Percentiles rank a stretch among this genome's conserved stretches.
phyloP scores from a whole-genome alignment of 2,888 invertebrate species.

The Sturmia bella region DNA sequence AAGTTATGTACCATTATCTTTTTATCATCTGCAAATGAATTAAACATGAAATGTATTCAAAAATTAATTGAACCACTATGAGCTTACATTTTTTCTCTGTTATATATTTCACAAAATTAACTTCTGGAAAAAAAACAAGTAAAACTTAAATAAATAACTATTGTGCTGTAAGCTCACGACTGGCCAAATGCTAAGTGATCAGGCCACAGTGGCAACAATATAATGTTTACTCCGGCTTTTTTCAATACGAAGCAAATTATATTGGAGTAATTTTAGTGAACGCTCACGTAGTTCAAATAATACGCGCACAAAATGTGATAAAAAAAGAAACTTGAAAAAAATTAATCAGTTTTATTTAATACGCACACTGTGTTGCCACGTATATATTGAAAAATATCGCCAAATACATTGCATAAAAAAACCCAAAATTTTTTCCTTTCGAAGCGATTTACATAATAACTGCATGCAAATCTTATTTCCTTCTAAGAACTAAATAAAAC shows the following conservation, averaged over 20 bases:
- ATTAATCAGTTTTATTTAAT: slow-evolving; percentile 50
- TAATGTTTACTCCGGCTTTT: background rate
- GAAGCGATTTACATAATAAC: too few species aligned
- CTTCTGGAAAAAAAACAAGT: slow-evolving; percentile 68
- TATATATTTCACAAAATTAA: slow-evolving; percentile 67
- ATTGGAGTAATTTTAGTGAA: slow-evolving; percentile 55
- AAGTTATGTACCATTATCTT: too few species aligned
- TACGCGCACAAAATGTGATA: slow-evolving; percentile 49
- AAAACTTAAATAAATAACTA: slow-evolving; percentile 36
- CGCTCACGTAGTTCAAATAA: slow-evolving; percentile 58
- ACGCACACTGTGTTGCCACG: background rate
- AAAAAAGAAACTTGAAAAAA: slow-evolving; percentile 18
- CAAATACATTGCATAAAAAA: slow-evolving; percentile 11
- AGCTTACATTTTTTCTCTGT: background rate
- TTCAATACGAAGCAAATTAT: background rate
- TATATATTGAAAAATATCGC: background rate
- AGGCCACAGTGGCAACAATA: slow-evolving; percentile 59
- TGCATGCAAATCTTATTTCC: too few species aligned
- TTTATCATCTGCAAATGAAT: too few species aligned
- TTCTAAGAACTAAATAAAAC: too few species aligned
- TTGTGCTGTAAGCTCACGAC: slow-evolving; percentile 10
- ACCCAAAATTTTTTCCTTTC: too few species aligned
- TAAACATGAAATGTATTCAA: too few species aligned
- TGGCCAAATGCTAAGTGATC: slow-evolving; percentile 47
- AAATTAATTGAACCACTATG: too few species aligned